These are phyloP conservation scores for Hoplostethus mediterraneus DNA, from an alignment of 2,797 vertebrate species.

Conservation along the genomic window DNA sequence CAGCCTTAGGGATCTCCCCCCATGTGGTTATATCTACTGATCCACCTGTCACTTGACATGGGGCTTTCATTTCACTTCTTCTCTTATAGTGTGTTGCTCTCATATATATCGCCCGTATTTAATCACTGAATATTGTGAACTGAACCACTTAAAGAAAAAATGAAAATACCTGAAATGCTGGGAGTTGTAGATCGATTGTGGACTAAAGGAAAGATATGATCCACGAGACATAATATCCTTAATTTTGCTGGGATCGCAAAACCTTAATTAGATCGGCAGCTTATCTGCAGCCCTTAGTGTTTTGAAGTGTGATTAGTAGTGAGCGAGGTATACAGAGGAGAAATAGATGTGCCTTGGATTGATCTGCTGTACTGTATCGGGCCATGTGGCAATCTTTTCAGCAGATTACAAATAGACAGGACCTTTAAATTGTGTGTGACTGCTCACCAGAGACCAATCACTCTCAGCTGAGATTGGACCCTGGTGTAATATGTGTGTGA, in stretches of 20 bases:
- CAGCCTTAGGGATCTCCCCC: not conserved
- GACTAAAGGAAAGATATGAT: slow-evolving; percentile 49
- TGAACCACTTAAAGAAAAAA: slow-evolving; percentile 30
- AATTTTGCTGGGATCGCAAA: slow-evolving; percentile 65
- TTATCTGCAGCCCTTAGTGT: slow-evolving; percentile 60
- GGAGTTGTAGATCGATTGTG: slow-evolving; percentile 64
- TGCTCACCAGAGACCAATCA: slow-evolving; percentile 70
- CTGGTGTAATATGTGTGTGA: slow-evolving; percentile 66
- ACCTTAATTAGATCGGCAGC: slow-evolving; percentile 66
- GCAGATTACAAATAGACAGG: slow-evolving; percentile 71
- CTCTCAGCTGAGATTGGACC: slow-evolving; percentile 43
- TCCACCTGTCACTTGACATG: not conserved
- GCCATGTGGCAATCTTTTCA: slow-evolving; percentile 69
- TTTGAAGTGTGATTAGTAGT: slow-evolving; percentile 61
- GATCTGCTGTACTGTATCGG: slow-evolving; percentile 67
- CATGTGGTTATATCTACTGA: not conserved
- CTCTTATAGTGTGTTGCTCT: not conserved
- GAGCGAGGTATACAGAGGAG: slow-evolving; percentile 42
- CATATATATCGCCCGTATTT: slow-evolving; percentile 18
- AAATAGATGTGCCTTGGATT: slow-evolving; percentile 56
- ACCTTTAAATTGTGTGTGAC: slow-evolving; percentile 75
- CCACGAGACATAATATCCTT: slow-evolving; percentile 64
- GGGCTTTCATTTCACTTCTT: slow-evolving; percentile 20
- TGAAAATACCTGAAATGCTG: slow-evolving; percentile 50
- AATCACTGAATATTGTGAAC: slow-evolving; percentile 30